Base-by-base conservation (phyloP, 2,888 invertebrate species). In the Zaprionus bogoriensis region DNA sequence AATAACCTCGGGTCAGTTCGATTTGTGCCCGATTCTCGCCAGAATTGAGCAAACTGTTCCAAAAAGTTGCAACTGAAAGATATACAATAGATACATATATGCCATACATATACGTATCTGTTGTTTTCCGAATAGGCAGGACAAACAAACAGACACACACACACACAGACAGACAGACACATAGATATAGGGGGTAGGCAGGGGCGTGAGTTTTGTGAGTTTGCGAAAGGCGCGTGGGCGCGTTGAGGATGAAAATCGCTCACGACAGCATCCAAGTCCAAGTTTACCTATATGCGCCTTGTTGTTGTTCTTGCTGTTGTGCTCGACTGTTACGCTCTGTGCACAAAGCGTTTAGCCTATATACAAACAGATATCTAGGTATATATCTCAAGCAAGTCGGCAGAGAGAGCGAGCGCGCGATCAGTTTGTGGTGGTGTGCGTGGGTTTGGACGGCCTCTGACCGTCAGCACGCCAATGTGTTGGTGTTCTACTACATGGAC, bases 401-500 rank as follows among this genome's bases (percentile, higher is more conserved):
- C 67, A 62, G 72, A 39, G 54, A 46, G 27, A 38, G 45, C 25
- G 50, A 27, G 48, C 22, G 27, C 23, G 54, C 38, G 70, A 42
- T 51, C 46, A 36, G 19, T 65, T 32, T 74, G 44, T 48, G 58
- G 30, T 47, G 53, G 73, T 74, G 54, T 85, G 85, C 79, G 82
- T 85, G 85, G 87, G 81, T 87, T 77, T 72, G 73, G 52, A 72
- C 87, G 87, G 87, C 87, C 83, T 87, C 81, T 81, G 81, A 81
- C 87, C 80, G 74, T 80, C 80, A 66, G 87, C 81, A 66, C 46
- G 58, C 54, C 44, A 39, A 57, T 63, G 44, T 67, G 41, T 6
- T 53, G 19, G n/a, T 64, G 45, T 63, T 60, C 42, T 74, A 19
- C 38, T 38, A 72, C 67, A 55, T 85, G 62, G 42, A 46, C 51